Base-by-base conservation (phyloP, 2,888 invertebrate genomes). In the Augiades crinisus region DNA sequence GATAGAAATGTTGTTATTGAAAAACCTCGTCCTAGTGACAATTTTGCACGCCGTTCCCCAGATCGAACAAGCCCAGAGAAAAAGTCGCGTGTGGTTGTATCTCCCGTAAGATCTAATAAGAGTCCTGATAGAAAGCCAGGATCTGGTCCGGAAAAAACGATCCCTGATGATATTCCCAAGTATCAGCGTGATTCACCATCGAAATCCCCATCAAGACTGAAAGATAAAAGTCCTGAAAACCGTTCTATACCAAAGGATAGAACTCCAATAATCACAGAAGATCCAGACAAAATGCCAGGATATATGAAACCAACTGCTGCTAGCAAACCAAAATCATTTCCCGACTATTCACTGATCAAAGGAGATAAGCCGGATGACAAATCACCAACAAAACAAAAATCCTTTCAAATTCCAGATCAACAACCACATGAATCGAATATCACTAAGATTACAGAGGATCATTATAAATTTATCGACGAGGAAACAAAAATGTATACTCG, bases 381-480 rank as follows among this genome's bases (percentile, higher is more conserved):
- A 56, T 66, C 67, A 45, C 63, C 67, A 5, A 54, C 41, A 16
- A 66, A 64, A 55, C 51, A 60, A 31, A 38, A 24, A 16, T 44
- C 58, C 14, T 51, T 65, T 34, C 54, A 61, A 19, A 74, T 63
- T 36, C 68, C 73, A 24, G 73, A 75, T 21, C 63, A 62, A 14
- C 67, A 60, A 38, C 53, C 51, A 10, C 49, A 62, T 22, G 45
- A 54, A 24, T 37, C 36, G 12, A 43, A 34, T 7, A 40, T 63
- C 0, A 65, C 57, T 10, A 71, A 69, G 56, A 40, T 71, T 3
- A 73, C 70, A 53, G 69, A 82, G 61, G 78, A 85, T 46, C 78
- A 84, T 54, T 81, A 82, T 47, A 81, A 70, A 58, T 84, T 84
- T 55, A 73, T 86, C 40, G 83, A 84, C 31, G 86, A 84, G 63